Conservation (phyloP, 37 sponge, comb jelly and placozoan genomes). For the Amphimedon queenslandica region DNA sequence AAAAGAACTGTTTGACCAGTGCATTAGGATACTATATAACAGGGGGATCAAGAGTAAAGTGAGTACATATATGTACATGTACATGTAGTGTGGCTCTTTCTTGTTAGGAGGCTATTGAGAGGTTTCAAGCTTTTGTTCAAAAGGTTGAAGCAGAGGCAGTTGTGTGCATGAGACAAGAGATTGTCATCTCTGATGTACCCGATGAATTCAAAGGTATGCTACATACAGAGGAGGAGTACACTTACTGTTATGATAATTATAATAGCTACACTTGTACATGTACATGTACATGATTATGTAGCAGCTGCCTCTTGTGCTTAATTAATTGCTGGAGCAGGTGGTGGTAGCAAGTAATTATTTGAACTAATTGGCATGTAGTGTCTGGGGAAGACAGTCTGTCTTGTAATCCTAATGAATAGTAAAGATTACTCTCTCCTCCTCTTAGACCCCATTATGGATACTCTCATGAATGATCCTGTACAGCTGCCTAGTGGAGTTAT, state of each 20-base stretch:
- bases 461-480: conserved; percentile 92
- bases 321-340: no score
- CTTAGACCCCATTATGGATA: conserved; percentile 95
- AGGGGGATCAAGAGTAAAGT: conserved; percentile 54
- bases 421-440: background rate
- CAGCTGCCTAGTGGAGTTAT: conserved; percentile 86
- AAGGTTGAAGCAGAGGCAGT: conserved; percentile 36
- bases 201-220: conserved; percentile 81
- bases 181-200: conserved; percentile 68
- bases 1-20: conserved; percentile 79
- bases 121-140: conserved; percentile 55
- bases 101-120: conserved; percentile 39
- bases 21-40: conserved; percentile 45
- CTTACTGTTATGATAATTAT: conserved; percentile 25
- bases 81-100: background rate
- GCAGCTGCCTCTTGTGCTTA: no score
- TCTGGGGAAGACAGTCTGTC: no score
- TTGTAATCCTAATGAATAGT: no score
- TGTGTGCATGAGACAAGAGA: conserved; percentile 54
- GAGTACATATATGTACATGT: background rate
- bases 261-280: conserved; percentile 21
- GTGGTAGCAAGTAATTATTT: no score
- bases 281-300: background rate
- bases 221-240: background rate
- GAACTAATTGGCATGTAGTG: no score